Percentiles rank a stretch among this genome's conserved stretches.
Evolutionary conservation across 2,113 vertebrate species (phyloP).

Genomic region (Hiodon tergisus): DNA sequence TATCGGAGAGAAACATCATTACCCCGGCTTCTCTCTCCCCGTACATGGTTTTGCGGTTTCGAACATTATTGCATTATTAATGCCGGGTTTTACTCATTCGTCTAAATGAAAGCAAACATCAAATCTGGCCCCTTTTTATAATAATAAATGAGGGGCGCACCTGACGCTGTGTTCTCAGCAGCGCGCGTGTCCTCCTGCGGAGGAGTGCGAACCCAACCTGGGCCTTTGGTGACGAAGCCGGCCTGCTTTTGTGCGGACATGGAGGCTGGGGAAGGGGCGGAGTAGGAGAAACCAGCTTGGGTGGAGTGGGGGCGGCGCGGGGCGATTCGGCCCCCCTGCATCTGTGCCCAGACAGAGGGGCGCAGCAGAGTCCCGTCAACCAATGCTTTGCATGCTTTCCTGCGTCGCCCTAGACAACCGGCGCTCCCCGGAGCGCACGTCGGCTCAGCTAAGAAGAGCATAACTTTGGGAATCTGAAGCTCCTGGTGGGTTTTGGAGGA

Average conservation of each 20-base stretch:
- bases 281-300: not conserved
- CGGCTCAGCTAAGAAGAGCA: too few relatives aligned
- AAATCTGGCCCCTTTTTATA: conserved; percentile 10
- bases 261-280: not conserved
- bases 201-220: not conserved
- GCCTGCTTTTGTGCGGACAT: not conserved
- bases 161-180: conserved; percentile 21
- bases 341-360: not conserved
- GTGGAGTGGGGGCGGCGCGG: not conserved
- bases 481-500: too few relatives aligned
- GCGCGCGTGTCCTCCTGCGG: conserved; percentile 1
- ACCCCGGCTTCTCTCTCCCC: conserved; percentile 12
- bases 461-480: not conserved
- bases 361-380: too few relatives aligned
- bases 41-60: conserved; percentile 37
- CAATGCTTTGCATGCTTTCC: too few relatives aligned
- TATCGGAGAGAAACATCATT: conserved; percentile 36
- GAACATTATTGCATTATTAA: conserved; percentile 48
- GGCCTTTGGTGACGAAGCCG: not conserved
- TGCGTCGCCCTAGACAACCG: too few relatives aligned
- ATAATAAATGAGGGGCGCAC: conserved; percentile 4
- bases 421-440: too few relatives aligned
- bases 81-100: conserved; percentile 44
- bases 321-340: not conserved
- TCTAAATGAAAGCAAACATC: conserved; percentile 29